A percentile compares a stretch with the other conserved stretches of the same genome.
These are phyloP conservation scores for Cheilosia soror DNA, from an alignment of 2,888 invertebrate genomes.

Conservation along the genomic window DNA sequence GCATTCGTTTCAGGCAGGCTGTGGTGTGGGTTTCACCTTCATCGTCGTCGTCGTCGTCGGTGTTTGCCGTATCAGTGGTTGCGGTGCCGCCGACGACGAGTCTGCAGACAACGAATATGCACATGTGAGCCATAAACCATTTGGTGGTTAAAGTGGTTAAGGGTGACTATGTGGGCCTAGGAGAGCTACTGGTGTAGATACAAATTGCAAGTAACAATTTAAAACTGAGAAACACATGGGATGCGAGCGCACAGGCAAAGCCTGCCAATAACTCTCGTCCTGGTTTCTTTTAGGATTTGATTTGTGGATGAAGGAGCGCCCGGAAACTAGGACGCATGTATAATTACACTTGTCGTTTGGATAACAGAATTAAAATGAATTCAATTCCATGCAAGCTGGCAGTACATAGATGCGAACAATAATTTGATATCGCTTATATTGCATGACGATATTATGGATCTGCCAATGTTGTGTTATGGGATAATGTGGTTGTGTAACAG, in stretches of 20 bases:
- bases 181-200: neutral
- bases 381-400: neutral
- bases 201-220: constrained; percentile 42
- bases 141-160: constrained; percentile 49
- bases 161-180: constrained; percentile 5
- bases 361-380: neutral
- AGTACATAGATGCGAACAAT: constrained; percentile 1
- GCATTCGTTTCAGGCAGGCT: constrained; percentile 40
- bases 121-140: constrained; percentile 55
- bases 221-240: constrained; percentile 5
- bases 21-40: constrained; percentile 13
- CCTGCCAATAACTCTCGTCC: neutral
- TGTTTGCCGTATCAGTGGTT: constrained; percentile 46
- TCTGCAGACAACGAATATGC: constrained; percentile 48
- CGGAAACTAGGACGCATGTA: constrained; percentile 7
- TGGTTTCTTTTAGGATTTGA: constrained; percentile 7
- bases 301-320: neutral
- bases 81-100: constrained; percentile 36
- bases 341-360: neutral
- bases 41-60: constrained; percentile 26
- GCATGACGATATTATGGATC: neutral
- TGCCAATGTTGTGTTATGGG: neutral
- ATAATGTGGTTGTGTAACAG: neutral
- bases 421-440: constrained; percentile 20
- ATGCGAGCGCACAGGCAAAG: neutral